Evolutionary conservation across 2,888 invertebrate genomes (phyloP).

Genomic region (Aporophyla nigra): DNA sequence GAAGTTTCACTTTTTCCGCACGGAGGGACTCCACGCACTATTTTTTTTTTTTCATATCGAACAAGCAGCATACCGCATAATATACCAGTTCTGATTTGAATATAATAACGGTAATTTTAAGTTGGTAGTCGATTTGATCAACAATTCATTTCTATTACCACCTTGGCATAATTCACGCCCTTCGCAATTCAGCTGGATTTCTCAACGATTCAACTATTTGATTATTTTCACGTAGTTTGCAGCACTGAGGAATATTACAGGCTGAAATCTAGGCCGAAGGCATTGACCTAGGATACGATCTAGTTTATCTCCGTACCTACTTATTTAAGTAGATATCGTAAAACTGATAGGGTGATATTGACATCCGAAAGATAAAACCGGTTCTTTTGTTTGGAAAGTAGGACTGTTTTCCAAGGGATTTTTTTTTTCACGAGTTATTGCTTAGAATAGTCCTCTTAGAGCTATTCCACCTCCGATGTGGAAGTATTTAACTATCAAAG

Average conservation of each 20-base stretch:
- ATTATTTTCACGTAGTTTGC: background rate
- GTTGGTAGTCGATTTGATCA: background rate
- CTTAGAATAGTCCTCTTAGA: background rate
- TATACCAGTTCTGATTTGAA: background rate
- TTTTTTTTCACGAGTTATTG: background rate
- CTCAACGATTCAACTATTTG: background rate
- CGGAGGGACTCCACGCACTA: too few species aligned
- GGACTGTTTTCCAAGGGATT: background rate
- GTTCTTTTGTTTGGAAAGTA: background rate
- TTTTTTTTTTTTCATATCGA: too few species aligned
- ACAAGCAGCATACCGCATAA: too few species aligned
- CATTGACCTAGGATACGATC: constrained; percentile 7
- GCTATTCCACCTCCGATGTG: too few species aligned
- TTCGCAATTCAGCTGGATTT: background rate
- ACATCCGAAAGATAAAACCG: constrained; percentile 11
- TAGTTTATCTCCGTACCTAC: background rate
- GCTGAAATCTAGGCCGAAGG: constrained; percentile 11
- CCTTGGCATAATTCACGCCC: too few species aligned
- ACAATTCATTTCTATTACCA: background rate
- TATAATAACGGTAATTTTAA: background rate
- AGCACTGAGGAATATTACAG: background rate
- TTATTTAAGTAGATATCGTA: constrained; percentile 10
- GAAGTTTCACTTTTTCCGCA: too few species aligned
- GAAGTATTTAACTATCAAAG: too few species aligned
- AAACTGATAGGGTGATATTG: constrained; percentile 7